Evolutionary conservation across 2,113 vertebrate genomes (phyloP).

Genomic region (Pipa parva): DNA sequence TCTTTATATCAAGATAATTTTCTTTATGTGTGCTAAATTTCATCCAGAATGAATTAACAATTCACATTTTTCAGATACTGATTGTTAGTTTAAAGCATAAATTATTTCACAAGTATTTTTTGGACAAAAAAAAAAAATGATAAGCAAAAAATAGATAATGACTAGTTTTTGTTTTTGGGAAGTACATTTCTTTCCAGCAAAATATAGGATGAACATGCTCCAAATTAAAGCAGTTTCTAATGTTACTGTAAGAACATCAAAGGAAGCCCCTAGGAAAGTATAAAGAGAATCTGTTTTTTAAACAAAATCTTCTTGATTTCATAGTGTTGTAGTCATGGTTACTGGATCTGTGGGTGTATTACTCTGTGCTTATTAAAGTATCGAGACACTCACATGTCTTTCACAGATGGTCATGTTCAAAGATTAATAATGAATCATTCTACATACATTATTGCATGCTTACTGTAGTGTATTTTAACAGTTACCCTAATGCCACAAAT

Average conservation of each 20-base stretch:
- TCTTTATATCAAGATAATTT: no score
- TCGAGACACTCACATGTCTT: conserved; percentile 6
- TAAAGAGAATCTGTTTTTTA: conserved; percentile 7
- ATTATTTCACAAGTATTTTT: no score
- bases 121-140: no score
- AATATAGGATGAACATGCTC: conserved; percentile 4
- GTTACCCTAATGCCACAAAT: no score
- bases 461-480: no score
- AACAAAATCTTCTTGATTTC: conserved; percentile 27
- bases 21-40: no score
- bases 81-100: no score
- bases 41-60: no score
- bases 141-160: no score
- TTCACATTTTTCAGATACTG: no score
- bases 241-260: conserved; percentile 36
- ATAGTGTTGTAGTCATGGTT: conserved; percentile 30
- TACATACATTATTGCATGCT: not conserved
- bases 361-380: conserved; percentile 23
- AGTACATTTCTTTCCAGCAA: not conserved
- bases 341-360: conserved; percentile 36
- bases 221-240: conserved; percentile 19
- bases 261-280: conserved; percentile 28
- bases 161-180: no score
- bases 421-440: not conserved
- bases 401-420: not conserved